Percentiles rank a stretch among this genome's conserved stretches.
phyloP scores from a whole-genome alignment of 2,888 invertebrate species.

The Synanthedon vespiformis region DNA sequence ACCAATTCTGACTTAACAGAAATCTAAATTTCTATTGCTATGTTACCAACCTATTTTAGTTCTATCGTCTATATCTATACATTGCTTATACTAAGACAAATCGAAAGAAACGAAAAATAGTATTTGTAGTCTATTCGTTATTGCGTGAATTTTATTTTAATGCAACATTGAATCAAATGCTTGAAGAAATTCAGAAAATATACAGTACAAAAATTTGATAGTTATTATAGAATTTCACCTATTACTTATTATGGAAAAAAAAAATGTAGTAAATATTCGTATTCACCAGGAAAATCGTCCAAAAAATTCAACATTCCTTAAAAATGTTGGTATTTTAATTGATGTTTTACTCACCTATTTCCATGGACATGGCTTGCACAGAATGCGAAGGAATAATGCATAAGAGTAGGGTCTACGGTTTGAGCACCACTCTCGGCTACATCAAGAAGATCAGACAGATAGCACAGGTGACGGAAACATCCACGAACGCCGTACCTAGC shows the following conservation, averaged over 20 bases:
- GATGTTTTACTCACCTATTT: slow-evolving; percentile 80
- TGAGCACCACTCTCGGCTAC: slow-evolving; percentile 90
- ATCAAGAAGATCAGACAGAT: slow-evolving; percentile 94
- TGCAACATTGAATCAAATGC: too few species aligned
- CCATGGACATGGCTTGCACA: slow-evolving; percentile 99
- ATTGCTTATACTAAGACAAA: too few species aligned
- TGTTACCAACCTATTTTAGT: background rate
- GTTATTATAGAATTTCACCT: too few species aligned
- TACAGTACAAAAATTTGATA: too few species aligned
- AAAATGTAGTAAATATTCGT: too few species aligned
- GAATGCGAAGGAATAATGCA: slow-evolving; percentile 99
- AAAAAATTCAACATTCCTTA: background rate
- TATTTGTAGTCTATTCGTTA: too few species aligned
- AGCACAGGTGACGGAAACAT: slow-evolving; percentile 96
- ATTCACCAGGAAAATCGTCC: too few species aligned
- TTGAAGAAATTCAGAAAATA: too few species aligned
- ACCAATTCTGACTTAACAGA: slow-evolving; percentile 22
- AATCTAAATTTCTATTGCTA: background rate
- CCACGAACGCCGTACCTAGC: slow-evolving; percentile 97
- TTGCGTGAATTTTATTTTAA: too few species aligned
- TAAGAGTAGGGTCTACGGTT: slow-evolving; percentile 97
- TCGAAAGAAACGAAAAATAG: too few species aligned
- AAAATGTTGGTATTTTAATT: background rate
- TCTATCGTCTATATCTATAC: background rate
- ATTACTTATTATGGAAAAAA: too few species aligned